Evolutionary conservation across 1,140 invertebrate genomes (phyloP), one percentile per base, ranked within the genome.

Genomic region (Macrobrachium nipponense): DNA sequence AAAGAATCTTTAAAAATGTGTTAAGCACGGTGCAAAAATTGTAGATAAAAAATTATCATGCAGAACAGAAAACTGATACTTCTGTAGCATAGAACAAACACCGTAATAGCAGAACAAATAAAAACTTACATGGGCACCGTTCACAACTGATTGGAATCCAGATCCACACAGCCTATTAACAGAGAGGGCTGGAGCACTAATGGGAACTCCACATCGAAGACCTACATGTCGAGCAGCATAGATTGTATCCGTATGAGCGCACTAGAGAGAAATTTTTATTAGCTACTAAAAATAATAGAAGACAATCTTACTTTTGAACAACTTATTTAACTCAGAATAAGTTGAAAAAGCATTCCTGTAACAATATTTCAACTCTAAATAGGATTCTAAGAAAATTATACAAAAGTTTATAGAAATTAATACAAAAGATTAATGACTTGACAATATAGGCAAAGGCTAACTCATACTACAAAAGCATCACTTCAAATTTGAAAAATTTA

Each of bases 91-190:
- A 18, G 8, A 10, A 10, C 18, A 20, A 27, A 20, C 11, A 75
- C 10, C 11, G 7, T 36, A 75, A 43, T 27, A 11, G 5, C 5
- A 18, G 3, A 36, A 15, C 8, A 76, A 58, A 51, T 51, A 59
- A 36, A n/a, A 79, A 87, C 87, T 89, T 92, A 97, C 96, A 92
- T 98, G 97, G 85, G 96, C 95, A 87, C 95, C 97, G 92, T 95
- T 97, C 0, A 98, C 93, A 87, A 99, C 93, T 3, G 98, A 94
- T 91, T 99, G 98, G 91, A 99, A 99, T 8, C 98, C 98, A 75
- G 97, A 98, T 23, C 98, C 98, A 92, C 98, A 97, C 20, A 97
- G 91, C 88, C 97, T 93, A 91, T 98, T 99, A 5, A 98, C 93
- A 59, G 94, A 94, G 0, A 97, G 92, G 5, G 96, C 96, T 64